Conservation (phyloP, 2,888 invertebrate genomes). For the Euplagia quadripunctaria region DNA sequence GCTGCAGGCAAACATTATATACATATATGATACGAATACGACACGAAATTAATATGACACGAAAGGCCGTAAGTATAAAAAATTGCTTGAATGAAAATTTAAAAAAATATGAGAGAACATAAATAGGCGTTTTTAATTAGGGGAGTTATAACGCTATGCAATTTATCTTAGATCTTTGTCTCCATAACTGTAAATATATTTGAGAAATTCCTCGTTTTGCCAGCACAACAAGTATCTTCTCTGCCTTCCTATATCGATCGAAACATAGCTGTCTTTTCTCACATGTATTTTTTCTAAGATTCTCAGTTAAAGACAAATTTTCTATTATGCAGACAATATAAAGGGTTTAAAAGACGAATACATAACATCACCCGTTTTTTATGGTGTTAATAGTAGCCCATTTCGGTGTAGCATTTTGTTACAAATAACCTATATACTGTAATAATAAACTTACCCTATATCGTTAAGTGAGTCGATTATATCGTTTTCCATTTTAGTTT, state of each 20-base stretch:
- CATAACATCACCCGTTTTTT: background rate
- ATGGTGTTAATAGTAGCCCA: background rate
- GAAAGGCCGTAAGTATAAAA: background rate
- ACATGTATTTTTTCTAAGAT: background rate
- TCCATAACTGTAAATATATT: background rate
- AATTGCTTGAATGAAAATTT: background rate
- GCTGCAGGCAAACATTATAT: background rate
- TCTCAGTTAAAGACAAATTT: background rate
- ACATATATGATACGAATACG: background rate
- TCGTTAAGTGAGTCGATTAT: slow-evolving; percentile 88
- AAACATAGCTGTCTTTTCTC: background rate
- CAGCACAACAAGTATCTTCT: background rate
- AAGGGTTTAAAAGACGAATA: background rate
- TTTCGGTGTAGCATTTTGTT: background rate
- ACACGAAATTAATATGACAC: background rate
- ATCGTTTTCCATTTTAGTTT: slow-evolving; percentile 86
- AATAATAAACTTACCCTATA: slow-evolving; percentile 85
- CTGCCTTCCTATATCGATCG: background rate
- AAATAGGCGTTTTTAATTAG: background rate
- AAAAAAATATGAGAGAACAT: background rate
- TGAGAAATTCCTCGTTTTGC: background rate
- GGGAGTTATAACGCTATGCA: background rate
- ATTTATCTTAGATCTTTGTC: background rate
- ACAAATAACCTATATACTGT: slow-evolving; percentile 40
- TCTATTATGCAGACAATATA: background rate